Conservation (phyloP, 2,797 vertebrate species). For the Chloroceryle inda region DNA sequence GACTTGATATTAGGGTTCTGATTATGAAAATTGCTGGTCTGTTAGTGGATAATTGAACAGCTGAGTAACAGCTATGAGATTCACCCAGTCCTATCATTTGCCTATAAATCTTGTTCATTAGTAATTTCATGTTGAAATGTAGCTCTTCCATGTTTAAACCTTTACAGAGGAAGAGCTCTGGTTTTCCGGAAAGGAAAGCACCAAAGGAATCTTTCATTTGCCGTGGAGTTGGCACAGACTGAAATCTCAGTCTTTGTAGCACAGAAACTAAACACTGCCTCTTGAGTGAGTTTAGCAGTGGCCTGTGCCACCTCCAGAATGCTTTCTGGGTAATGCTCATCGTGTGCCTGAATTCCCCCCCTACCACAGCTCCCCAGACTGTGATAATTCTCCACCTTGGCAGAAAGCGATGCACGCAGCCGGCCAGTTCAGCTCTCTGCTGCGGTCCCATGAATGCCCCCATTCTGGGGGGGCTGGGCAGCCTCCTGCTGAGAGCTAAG, state of each 20-base stretch:
- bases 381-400: no score
- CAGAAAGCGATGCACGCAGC: accelerated
- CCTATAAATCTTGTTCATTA: neutral
- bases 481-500: neutral
- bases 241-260: neutral
- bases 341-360: neutral
- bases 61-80: neutral
- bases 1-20: neutral
- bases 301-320: no score
- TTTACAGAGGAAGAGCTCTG: neutral
- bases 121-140: neutral
- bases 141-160: neutral
- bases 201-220: neutral
- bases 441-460: neutral
- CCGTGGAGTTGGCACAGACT: neutral
- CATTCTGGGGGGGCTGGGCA: neutral
- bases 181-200: neutral
- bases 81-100: neutral
- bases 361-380: neutral
- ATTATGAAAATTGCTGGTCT: neutral
- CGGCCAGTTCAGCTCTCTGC: neutral
- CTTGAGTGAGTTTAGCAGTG: neutral
- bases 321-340: neutral
- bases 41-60: neutral
- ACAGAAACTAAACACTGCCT: neutral